These are phyloP conservation scores for Erethizon dorsatum DNA, from an alignment of 2,797 vertebrate genomes.

Conservation along the genomic window DNA sequence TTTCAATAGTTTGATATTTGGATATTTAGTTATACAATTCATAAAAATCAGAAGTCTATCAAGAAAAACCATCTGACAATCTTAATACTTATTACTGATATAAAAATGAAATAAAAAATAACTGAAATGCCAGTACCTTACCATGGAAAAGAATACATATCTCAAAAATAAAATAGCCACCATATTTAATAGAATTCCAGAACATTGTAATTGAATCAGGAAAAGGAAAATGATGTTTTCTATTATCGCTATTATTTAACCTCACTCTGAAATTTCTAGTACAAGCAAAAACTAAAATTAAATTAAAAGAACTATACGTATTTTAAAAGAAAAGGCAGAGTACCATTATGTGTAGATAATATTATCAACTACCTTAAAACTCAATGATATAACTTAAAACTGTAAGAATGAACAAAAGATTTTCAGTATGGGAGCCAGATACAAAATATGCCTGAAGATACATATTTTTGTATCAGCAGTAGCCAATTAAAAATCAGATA, in stretches of 20 bases:
- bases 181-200: slow-evolving; percentile 55
- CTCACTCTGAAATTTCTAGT: slow-evolving; percentile 65
- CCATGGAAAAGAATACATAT: slow-evolving; percentile 43
- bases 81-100: slow-evolving; percentile 55
- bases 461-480: slow-evolving; percentile 18
- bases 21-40: slow-evolving; percentile 62
- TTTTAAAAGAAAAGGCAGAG: neutral
- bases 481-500: slow-evolving; percentile 42
- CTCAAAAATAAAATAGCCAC: slow-evolving; percentile 25
- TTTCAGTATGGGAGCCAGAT: slow-evolving; percentile 27
- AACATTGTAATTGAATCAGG: neutral
- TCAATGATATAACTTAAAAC: slow-evolving; percentile 28
- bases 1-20: slow-evolving; percentile 68
- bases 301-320: neutral
- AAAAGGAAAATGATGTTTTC: slow-evolving; percentile 31
- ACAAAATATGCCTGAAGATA: slow-evolving; percentile 7
- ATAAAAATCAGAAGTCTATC: slow-evolving; percentile 60
- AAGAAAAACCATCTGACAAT: slow-evolving; percentile 45
- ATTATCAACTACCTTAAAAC: slow-evolving; percentile 45
- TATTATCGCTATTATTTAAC: slow-evolving; percentile 58
- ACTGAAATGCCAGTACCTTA: neutral
- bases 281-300: slow-evolving; percentile 20
- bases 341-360: neutral
- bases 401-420: neutral
- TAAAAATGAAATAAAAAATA: slow-evolving; percentile 49